Evolutionary conservation across 2,888 invertebrate genomes (phyloP).

Genomic region (Entomobrya proxima): DNA sequence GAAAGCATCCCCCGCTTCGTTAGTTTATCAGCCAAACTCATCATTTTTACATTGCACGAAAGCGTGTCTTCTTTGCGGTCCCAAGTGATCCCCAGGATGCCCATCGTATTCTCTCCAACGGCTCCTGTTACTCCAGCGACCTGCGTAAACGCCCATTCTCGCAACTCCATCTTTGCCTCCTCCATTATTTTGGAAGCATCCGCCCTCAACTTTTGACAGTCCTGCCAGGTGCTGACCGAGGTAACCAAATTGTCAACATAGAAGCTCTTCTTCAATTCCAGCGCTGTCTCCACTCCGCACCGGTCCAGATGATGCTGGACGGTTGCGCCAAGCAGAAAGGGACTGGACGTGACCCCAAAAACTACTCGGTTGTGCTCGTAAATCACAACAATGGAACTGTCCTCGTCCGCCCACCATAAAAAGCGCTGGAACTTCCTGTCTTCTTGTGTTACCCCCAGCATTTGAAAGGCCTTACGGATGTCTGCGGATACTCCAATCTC

Average conservation of each 20-base stretch:
- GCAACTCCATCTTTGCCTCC: no score
- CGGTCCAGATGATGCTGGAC: neutral
- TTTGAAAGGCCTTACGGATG: no score
- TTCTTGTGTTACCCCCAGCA: no score
- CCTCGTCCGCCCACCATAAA: slow-evolving; percentile 15
- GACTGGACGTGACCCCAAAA: slow-evolving; percentile 53
- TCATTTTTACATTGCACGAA: neutral
- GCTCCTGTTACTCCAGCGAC: neutral
- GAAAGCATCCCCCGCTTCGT: slow-evolving; percentile 45
- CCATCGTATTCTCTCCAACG: neutral
- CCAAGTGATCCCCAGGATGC: neutral
- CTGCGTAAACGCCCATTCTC: no score
- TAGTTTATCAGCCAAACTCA: neutral
- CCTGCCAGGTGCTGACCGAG: no score
- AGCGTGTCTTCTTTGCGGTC: neutral
- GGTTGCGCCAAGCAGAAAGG: neutral
- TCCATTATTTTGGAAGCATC: no score
- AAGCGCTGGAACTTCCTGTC: no score
- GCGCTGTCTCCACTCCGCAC: neutral
- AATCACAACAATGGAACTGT: neutral
- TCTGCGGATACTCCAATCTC: no score
- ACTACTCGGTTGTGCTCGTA: slow-evolving; percentile 74
- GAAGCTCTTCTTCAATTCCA: no score
- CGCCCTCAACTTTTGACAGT: no score
- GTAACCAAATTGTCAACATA: no score